Conservation (phyloP, 2,113 vertebrate genomes). For the Ploceus nigricollis region DNA sequence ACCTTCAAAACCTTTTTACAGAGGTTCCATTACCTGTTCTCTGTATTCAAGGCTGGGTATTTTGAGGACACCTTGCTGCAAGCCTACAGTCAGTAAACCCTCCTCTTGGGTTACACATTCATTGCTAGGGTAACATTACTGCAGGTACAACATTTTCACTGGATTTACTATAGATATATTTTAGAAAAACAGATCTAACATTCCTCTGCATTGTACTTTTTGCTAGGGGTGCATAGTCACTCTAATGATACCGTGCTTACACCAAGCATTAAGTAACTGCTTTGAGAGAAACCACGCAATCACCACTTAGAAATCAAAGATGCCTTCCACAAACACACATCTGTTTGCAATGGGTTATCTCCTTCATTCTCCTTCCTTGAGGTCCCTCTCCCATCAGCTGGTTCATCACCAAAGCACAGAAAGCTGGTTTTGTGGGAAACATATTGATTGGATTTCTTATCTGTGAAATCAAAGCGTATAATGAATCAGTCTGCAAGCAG, state of each 20-base stretch:
- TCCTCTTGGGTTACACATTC: neutral
- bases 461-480: slow-evolving; percentile 10
- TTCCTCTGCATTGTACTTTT: neutral
- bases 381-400: neutral
- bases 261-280: neutral
- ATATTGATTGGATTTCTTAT: slow-evolving; percentile 15
- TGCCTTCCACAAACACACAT: neutral
- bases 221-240: neutral
- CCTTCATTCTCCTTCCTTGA: neutral
- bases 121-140: neutral
- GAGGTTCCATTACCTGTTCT: neutral
- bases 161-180: neutral
- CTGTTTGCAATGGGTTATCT: neutral
- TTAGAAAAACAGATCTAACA: neutral
- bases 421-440: neutral
- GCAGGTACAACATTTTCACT: neutral
- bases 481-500: neutral
- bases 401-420: neutral
- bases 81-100: neutral
- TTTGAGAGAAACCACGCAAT: neutral
- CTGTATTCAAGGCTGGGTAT: neutral
- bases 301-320: neutral
- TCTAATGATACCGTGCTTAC: neutral
- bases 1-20: neutral
- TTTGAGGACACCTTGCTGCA: neutral